Evolutionary conservation across 2,888 invertebrate genomes (phyloP), one percentile per base, ranked within the genome.

Genomic region (Polietes domitor): DNA sequence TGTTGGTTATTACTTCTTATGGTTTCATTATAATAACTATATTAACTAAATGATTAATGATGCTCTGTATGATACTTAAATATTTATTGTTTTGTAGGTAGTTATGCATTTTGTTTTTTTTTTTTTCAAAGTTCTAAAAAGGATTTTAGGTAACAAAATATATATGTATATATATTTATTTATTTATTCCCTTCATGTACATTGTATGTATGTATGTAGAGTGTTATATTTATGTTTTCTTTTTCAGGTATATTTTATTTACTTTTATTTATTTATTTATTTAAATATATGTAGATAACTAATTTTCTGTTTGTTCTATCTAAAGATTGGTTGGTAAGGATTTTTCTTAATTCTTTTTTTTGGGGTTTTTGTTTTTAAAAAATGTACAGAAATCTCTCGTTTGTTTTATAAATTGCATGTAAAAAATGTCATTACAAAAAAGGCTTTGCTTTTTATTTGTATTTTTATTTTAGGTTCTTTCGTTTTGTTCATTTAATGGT

Each of bases 81-180:
- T 68, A 61, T 61, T 61, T 43, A 68, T 21, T 47, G 32, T 53
- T 63, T 28, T 32, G 26, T 74, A n/a, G 15, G 15, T 47, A n/a
- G 15, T 2, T 41, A 19, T 43, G 37, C 53, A 53, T 17, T 55
- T 63, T 2, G 26, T 68, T 58, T 73, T 21, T 76, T n/a, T 68
- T 21, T 71, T 32, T 61, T 61, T 73, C 41, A 32, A 17, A 12
- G 9, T 43, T 77, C 73, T 3, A 73, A 72, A 28, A 77, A 74
- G 55, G 26, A 70, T 74, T 77, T 76, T 79, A 76, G 75, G 75
- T 82, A 74, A 82, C 78, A 79, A 83, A 83, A 83, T 85, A 74
- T 68, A 78, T 84, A 19, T 72, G 71, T 68, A 78, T 84, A 19
- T 72, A 47, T 58, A 77, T 58, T 63, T 71, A 28, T 63, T 61